A percentile compares a stretch with the other conserved stretches of the same genome.
phyloP scores from a whole-genome alignment of 2,888 invertebrate genomes.

The Deladenus siricidicola region DNA sequence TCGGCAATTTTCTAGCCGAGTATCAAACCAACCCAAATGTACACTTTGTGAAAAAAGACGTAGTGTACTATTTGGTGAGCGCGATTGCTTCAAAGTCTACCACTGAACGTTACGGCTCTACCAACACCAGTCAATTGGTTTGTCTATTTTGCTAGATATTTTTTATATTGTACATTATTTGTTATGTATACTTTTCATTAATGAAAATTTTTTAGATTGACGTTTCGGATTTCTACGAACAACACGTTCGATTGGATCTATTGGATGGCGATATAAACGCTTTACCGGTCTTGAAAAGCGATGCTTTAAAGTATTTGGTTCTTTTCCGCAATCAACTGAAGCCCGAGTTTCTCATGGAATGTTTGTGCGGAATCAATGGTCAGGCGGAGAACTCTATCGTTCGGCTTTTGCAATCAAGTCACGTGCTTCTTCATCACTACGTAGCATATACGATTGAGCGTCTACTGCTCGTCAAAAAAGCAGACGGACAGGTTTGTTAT shows the following conservation, averaged over 20 bases:
- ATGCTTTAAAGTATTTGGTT: slow-evolving; percentile 90
- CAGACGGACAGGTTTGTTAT: slow-evolving; percentile 10
- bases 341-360: slow-evolving; percentile 66
- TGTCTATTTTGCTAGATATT: background rate
- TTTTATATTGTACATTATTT: slow-evolving; percentile 3
- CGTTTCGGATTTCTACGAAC: slow-evolving; percentile 76
- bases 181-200: too few species aligned
- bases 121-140: slow-evolving; percentile 40
- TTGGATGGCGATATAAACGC: slow-evolving; percentile 57
- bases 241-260: slow-evolving; percentile 78
- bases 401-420: slow-evolving; percentile 66
- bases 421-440: slow-evolving; percentile 85
- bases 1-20: slow-evolving; percentile 52
- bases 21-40: slow-evolving; percentile 68
- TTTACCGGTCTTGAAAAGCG: slow-evolving; percentile 72
- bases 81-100: slow-evolving; percentile 81
- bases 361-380: slow-evolving; percentile 57
- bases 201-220: slow-evolving; percentile 55
- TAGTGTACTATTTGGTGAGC: slow-evolving; percentile 88
- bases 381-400: slow-evolving; percentile 15
- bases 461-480: slow-evolving; percentile 56
- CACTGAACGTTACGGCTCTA: slow-evolving; percentile 64
- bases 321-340: slow-evolving; percentile 85
- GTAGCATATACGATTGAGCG: slow-evolving; percentile 85
- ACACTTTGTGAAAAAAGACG: slow-evolving; percentile 76